Base-by-base conservation (phyloP, 2,113 vertebrate genomes). In the Panthera tigris region DNA sequence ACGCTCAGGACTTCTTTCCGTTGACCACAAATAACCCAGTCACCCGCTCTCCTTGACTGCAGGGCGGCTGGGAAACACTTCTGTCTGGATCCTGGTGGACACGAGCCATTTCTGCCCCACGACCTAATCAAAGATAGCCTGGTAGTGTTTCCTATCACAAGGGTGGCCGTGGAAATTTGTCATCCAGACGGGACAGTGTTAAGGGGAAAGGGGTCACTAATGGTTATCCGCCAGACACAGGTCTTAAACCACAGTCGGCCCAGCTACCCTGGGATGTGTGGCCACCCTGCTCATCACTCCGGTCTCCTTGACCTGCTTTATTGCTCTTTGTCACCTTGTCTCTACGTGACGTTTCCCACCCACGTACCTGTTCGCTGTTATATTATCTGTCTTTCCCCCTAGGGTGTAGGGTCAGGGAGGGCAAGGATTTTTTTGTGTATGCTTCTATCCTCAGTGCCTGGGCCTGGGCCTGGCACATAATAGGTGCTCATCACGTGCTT, bases 261-360 rank as follows among this genome's bases (percentile, higher is more conserved):
- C 50, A 1, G 16, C 48, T 13, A 8, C 14, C 4, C 4, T 2
- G 2, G 55, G 14, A 12, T 1, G 5, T 1, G 25, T 10, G 71
- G 36, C 1, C 25, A 41, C 45, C 45, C 33, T 10, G 0, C 86
- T 33, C 19, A 4, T 41, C n/a, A 33, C 68, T 25, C 18, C 4
- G 33, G 11, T 7, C n/a, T 23, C 5, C 4, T 5, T 13, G 2
- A 50, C 21, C 52, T 2, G 21, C 36, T 2, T 23, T 13, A 2
- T 2, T 41, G 31, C 11, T 63, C 74, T 33, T 48, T 92, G 5
- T 33, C 57, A 76, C 57, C 52, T 66, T 21, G 16, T 71, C 55
- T 73, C 66, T 36, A 4, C 10, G 1, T 36, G 68, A 36, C 29
- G 0, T 57, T 57, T 5, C 18, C 21, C 14, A 1, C n/a, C 29